Evolutionary conservation across 1,140 invertebrate genomes (phyloP), one percentile per base, ranked within the genome.

Genomic region (Caenorhabditis briggsae): DNA sequence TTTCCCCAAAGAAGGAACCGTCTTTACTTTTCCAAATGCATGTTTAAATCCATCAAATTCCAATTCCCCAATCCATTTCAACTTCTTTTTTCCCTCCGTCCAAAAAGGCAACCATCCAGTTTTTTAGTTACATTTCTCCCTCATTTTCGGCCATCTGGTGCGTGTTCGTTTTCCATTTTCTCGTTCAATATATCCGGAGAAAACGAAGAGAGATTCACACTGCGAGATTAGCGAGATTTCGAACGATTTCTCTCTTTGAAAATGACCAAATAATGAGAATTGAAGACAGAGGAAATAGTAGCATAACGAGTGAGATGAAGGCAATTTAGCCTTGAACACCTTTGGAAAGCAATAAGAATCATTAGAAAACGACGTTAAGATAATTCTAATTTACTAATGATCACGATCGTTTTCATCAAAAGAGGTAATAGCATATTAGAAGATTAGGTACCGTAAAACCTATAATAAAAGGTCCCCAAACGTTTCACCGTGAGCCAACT

Each of bases 61-160:
- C n/a, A 5, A 23, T 78, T 53, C 70, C n/a, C 46, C 41, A 50
- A 50, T 50, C 46, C 50, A 78, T 46, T 46, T 6, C 50, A 46
- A 78, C 70, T 53, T 78, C 50, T 41, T 16, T 41, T 18, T n/a
- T 23, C 56, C 20, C 56, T 16, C 58, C 23, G 56, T 78, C 33
- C 64, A n/a, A 50, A 41, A 78, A 18, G 25, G 50, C 50, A 53
- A 53, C 50, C 70, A 78, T 78, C 70, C 70, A 78, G 70, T 78
- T 78, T 50, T 78, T 78, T 78, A 43, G 64, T 25, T 33, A 2
- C 6, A 6, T 70, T n/a, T 20, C n/a, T 53, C 46, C 23, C 70
- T 50, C 70, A 74, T 74, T 78, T 78, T 78, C 70, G 70, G 70
- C 50, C 70, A 78, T 78, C 70, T 78, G 33, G 33, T 33, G 33